These are phyloP conservation scores for Ispidina lecontei DNA, from an alignment of 2,797 vertebrate species.

Conservation along the genomic window DNA sequence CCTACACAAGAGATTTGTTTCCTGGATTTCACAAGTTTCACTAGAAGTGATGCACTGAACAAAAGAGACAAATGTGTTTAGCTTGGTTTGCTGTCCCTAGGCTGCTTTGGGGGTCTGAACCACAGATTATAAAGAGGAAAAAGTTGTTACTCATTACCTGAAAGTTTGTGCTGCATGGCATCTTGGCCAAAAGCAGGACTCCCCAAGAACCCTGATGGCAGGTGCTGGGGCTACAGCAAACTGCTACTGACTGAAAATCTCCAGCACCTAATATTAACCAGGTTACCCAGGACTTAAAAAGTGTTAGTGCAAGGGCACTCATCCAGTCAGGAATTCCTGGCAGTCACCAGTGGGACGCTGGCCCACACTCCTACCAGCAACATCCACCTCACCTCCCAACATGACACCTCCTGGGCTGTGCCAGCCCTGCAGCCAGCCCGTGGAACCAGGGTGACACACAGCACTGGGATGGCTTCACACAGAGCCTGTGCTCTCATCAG, in stretches of 20 bases:
- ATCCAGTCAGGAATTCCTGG: not conserved
- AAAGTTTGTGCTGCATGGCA: too few relatives aligned
- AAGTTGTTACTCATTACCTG: not conserved
- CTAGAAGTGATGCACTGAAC: not conserved
- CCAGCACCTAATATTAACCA: not conserved
- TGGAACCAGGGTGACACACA: not conserved
- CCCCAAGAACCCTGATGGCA: not conserved
- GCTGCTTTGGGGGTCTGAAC: not conserved
- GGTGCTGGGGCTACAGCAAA: not conserved
- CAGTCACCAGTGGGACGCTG: not conserved
- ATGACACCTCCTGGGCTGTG: fast-evolving
- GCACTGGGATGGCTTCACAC: fast-evolving
- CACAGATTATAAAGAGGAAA: too few relatives aligned
- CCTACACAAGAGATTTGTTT: not conserved
- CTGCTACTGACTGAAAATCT: too few relatives aligned
- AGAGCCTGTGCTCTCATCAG: not conserved
- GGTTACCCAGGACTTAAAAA: not conserved
- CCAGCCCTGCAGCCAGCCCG: fast-evolving
- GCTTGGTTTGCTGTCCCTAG: not conserved
- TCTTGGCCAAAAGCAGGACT: not conserved
- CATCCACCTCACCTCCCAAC: not conserved
- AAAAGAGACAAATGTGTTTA: not conserved
- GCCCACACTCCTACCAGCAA: not conserved
- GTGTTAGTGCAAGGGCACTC: not conserved
- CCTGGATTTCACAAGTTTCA: not conserved